Percentiles rank a stretch among this genome's conserved stretches.
Conservation (phyloP, 2,888 invertebrate species). For the Heliothis peltigera region DNA sequence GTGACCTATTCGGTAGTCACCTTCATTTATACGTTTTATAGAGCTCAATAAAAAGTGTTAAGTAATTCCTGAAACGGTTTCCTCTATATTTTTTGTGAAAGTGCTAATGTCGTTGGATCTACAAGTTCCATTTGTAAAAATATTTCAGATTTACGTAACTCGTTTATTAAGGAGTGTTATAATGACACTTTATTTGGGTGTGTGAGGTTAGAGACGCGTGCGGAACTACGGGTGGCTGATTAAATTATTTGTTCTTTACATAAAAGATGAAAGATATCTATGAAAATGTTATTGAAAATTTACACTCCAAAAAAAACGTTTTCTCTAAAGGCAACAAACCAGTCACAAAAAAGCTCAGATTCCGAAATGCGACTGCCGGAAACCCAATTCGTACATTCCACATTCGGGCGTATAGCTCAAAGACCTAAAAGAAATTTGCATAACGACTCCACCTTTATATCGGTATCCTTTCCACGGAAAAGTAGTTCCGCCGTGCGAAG, state of each 20-base stretch:
- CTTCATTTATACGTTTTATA: constrained; percentile 34
- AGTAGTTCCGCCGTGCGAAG: constrained; percentile 59
- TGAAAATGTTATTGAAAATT: not conserved
- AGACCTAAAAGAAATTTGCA: constrained; percentile 66
- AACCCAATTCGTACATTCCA: constrained; percentile 57
- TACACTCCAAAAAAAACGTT: not conserved
- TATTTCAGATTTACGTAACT: no score
- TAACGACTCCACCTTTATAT: constrained; percentile 62
- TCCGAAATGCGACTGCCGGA: constrained; percentile 40
- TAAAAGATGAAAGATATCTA: constrained; percentile 3
- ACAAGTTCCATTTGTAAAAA: no score
- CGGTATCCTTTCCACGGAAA: constrained; percentile 52
- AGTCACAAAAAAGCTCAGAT: constrained; percentile 42
- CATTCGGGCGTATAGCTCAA: constrained; percentile 48
- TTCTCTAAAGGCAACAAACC: not conserved
- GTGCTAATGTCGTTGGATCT: no score
- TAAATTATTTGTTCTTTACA: no score
- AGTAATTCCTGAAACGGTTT: constrained; percentile 17
- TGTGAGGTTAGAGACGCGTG: no score
- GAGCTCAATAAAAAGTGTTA: constrained; percentile 33
- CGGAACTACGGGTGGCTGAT: no score
- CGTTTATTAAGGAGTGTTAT: no score
- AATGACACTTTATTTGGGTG: no score
- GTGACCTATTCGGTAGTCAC: constrained; percentile 31
- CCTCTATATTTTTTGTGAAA: no score